These are phyloP conservation scores for Microctonus hyperodae DNA, from an alignment of 2,888 invertebrate genomes.

Conservation along the genomic window DNA sequence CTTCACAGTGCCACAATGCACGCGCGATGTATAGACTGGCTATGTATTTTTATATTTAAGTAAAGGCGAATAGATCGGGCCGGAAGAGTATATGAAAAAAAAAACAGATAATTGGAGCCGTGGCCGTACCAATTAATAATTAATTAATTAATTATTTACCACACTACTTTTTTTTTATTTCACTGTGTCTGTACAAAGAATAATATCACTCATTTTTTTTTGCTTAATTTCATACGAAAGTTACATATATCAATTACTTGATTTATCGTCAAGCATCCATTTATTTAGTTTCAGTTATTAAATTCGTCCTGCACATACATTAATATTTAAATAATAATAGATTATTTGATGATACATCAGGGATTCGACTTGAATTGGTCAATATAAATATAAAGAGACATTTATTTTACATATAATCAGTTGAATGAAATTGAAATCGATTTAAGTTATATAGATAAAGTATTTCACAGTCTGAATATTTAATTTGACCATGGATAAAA, in stretches of 20 bases:
- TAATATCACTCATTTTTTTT: neutral
- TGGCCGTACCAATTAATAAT: constrained; percentile 38
- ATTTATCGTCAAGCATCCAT: neutral
- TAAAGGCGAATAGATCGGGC: constrained; percentile 45
- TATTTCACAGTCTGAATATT: neutral
- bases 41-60: constrained; percentile 64
- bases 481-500: neutral
- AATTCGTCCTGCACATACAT: constrained; percentile 31
- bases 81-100: neutral
- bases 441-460: neutral
- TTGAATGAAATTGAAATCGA: neutral
- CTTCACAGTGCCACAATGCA: constrained; percentile 62
- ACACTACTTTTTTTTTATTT: neutral
- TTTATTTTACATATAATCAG: neutral
- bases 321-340: constrained; percentile 5
- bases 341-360: constrained; percentile 2
- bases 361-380: constrained; percentile 17
- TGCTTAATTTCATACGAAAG: neutral
- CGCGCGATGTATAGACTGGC: constrained; percentile 64
- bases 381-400: constrained; percentile 24
- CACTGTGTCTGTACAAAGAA: constrained; percentile 3
- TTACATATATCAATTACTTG: neutral
- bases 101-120: constrained; percentile 44
- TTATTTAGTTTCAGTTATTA: neutral
- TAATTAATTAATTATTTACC: too few species aligned